Evolutionary conservation across 1,140 invertebrate species (phyloP).

Genomic region (Zaprionus lachaisei): DNA sequence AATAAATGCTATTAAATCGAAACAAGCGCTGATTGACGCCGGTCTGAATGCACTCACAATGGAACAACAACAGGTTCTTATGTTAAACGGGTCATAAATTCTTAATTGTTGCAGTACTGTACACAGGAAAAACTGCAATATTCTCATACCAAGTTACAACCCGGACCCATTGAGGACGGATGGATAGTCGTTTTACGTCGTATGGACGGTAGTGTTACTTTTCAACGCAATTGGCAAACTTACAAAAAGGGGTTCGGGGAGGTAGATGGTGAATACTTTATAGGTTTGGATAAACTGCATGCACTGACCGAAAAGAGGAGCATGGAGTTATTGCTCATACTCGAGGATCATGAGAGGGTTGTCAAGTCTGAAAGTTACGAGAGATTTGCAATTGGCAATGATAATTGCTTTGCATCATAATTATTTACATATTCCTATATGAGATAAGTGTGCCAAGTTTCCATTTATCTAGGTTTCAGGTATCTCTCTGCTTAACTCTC

Average conservation of each 20-base stretch:
- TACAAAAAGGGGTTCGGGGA: background rate
- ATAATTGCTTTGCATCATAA: too few relatives aligned
- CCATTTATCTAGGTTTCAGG: too few relatives aligned
- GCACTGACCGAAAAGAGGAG: background rate
- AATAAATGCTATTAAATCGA: background rate
- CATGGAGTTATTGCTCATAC: slow-evolving; percentile 1
- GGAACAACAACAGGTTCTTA: background rate
- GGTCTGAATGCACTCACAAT: too few relatives aligned
- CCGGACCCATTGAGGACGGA: background rate
- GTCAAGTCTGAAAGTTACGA: background rate
- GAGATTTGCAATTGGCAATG: background rate
- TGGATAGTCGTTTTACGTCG: slow-evolving; percentile 4
- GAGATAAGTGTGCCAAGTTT: too few relatives aligned
- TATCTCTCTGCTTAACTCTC: too few relatives aligned
- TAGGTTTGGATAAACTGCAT: background rate
- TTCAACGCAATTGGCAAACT: background rate
- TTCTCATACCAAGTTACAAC: background rate
- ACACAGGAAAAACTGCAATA: background rate
- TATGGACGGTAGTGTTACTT: background rate
- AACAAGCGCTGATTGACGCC: background rate
- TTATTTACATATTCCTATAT: too few relatives aligned
- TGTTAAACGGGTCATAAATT: too few relatives aligned
- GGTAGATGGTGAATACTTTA: background rate
- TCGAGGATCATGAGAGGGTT: background rate
- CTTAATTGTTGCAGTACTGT: background rate